phyloP scores from a whole-genome alignment of 2,113 vertebrate genomes.

The Brachypodius melanocephalos region DNA sequence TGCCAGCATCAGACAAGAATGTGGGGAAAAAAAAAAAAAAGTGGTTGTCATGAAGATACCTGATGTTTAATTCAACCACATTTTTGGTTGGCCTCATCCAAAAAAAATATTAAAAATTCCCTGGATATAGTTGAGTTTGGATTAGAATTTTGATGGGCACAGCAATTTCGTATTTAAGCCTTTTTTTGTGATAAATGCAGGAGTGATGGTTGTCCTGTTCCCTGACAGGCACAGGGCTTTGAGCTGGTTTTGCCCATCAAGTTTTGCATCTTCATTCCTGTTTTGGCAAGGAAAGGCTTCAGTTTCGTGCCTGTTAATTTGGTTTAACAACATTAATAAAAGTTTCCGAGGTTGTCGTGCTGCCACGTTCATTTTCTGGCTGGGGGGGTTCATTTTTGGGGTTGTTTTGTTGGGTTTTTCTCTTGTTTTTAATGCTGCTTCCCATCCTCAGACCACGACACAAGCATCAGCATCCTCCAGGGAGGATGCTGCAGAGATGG shows the following conservation, averaged over 20 bases:
- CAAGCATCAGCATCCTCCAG: too few relatives aligned
- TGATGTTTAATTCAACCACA: neutral
- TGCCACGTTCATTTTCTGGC: neutral
- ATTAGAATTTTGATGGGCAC: neutral
- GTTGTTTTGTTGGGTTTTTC: neutral
- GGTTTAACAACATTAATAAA: neutral
- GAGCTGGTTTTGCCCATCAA: neutral
- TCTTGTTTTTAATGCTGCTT: neutral
- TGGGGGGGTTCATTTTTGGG: neutral
- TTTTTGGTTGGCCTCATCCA: neutral
- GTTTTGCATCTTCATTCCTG: rapidly evolving
- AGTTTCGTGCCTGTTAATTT: neutral
- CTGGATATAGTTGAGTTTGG: neutral
- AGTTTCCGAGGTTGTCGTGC: neutral
- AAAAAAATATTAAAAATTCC: neutral
- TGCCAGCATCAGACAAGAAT: neutral
- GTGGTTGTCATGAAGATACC: neutral
- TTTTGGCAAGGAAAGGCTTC: neutral
- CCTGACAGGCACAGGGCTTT: neutral
- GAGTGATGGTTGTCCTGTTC: neutral
- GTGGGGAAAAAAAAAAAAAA: neutral
- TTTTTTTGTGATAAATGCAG: neutral
- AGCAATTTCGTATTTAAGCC: neutral
- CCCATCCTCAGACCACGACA: neutral
- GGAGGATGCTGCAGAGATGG: neutral